Evolutionary conservation across 2,888 invertebrate species (phyloP).

Genomic region (Rotaria macrura): DNA sequence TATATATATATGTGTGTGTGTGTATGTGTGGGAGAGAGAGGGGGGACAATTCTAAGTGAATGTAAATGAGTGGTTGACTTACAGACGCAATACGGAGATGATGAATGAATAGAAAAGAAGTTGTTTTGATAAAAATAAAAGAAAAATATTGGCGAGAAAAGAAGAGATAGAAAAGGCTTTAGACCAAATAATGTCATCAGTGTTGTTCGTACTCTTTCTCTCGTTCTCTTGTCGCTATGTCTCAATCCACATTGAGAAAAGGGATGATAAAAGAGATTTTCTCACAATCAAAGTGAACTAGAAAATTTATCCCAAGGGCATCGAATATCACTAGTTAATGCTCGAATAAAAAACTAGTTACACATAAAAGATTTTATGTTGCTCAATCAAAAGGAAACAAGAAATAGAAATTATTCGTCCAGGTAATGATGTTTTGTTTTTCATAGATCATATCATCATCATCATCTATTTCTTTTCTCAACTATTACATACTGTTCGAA

Average conservation of each 20-base stretch:
- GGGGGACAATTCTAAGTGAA: too few relatives aligned
- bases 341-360: background rate
- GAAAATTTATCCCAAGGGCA: background rate
- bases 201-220: background rate
- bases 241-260: background rate
- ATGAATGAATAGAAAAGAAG: background rate
- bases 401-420: background rate
- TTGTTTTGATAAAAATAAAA: background rate
- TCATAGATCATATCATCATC: too few relatives aligned
- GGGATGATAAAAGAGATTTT: background rate
- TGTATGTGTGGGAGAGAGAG: too few relatives aligned
- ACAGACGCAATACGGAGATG: background rate
- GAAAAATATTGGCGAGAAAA: background rate
- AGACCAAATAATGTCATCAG: background rate
- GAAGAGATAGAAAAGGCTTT: background rate
- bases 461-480: too few relatives aligned
- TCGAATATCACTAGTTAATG: background rate
- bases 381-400: background rate
- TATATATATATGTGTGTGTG: too few relatives aligned
- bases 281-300: background rate
- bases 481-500: too few relatives aligned
- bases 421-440: background rate
- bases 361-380: background rate
- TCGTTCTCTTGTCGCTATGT: background rate
- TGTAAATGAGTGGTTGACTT: background rate